Percentiles rank a stretch among this genome's conserved stretches.
Conservation (phyloP, 1,140 invertebrate species). For the Pachyrhynchus sulphureomaculatus region DNA sequence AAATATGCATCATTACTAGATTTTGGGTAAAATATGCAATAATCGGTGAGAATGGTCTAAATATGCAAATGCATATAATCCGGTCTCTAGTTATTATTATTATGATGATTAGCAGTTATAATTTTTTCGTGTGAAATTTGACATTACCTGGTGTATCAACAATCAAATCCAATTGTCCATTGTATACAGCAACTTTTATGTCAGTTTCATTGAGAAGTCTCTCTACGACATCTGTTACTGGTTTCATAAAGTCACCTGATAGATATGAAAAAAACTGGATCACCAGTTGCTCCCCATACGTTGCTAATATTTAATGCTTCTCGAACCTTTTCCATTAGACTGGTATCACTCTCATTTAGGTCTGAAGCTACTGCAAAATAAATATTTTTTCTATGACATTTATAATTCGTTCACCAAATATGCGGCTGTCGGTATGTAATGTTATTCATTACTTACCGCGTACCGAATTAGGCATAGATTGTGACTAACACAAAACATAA, state of each 20-base stretch:
- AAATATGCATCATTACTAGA: no score
- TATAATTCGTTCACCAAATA: no score
- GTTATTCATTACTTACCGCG: no score
- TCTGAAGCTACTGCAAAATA: constrained; percentile 40
- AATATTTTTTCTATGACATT: neutral
- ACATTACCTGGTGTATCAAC: constrained; percentile 68
- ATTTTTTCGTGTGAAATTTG: no score
- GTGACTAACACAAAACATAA: no score
- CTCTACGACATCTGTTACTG: constrained; percentile 71
- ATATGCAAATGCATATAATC: no score
- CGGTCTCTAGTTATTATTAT: no score
- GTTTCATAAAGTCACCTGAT: constrained; percentile 80
- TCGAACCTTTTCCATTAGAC: constrained; percentile 74
- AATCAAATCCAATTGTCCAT: constrained; percentile 71
- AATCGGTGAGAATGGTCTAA: no score
- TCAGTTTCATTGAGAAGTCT: constrained; percentile 68
- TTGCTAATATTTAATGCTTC: constrained; percentile 59
- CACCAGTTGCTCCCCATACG: constrained; percentile 68
- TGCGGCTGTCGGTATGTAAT: no score
- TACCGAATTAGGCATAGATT: no score
- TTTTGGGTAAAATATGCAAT: no score
- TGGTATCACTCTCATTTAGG: constrained; percentile 46
- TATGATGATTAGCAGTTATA: no score
- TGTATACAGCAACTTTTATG: constrained; percentile 68
- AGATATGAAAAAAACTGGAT: constrained; percentile 65